Conservation (phyloP, 2,888 invertebrate genomes). For the Athetis lepigone region DNA sequence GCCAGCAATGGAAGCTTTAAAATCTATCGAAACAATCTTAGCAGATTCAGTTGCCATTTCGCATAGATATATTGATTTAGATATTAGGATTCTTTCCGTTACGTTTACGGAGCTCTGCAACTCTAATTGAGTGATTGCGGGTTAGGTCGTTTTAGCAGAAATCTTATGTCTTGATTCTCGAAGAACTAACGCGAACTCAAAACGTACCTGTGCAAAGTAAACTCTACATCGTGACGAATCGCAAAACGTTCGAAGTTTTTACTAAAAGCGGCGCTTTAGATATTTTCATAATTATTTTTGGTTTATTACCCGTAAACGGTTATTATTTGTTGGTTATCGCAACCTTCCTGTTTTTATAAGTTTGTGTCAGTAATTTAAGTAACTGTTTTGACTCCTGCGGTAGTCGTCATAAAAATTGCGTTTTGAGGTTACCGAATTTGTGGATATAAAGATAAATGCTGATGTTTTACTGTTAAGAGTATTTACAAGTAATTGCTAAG, state of each 20-base stretch:
- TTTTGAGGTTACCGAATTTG: slow-evolving; percentile 33
- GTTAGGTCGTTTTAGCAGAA: no score
- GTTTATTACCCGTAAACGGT: slow-evolving; percentile 75
- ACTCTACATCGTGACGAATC: slow-evolving; percentile 64
- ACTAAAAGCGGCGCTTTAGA: slow-evolving; percentile 71
- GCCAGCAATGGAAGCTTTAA: no score
- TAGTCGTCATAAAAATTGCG: slow-evolving; percentile 38
- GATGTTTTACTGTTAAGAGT: neutral
- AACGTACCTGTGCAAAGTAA: slow-evolving; percentile 56
- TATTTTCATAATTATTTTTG: slow-evolving; percentile 70
- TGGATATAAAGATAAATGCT: slow-evolving; percentile 14
- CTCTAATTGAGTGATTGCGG: no score
- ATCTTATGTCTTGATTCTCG: neutral
- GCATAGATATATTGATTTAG: no score
- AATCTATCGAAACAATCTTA: no score
- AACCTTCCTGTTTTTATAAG: slow-evolving; percentile 59
- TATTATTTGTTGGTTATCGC: slow-evolving; percentile 60
- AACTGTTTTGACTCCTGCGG: slow-evolving; percentile 59
- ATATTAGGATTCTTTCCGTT: no score
- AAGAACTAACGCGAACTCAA: slow-evolving; percentile 38
- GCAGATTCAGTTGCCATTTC: no score
- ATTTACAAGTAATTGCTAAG: neutral
- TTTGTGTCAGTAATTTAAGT: slow-evolving; percentile 58
- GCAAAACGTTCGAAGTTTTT: slow-evolving; percentile 57
- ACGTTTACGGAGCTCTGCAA: no score